A percentile compares a stretch with the other conserved stretches of the same genome.
These are phyloP conservation scores for Xiphydria camelus DNA, from an alignment of 2,888 invertebrate species.

Conservation along the genomic window DNA sequence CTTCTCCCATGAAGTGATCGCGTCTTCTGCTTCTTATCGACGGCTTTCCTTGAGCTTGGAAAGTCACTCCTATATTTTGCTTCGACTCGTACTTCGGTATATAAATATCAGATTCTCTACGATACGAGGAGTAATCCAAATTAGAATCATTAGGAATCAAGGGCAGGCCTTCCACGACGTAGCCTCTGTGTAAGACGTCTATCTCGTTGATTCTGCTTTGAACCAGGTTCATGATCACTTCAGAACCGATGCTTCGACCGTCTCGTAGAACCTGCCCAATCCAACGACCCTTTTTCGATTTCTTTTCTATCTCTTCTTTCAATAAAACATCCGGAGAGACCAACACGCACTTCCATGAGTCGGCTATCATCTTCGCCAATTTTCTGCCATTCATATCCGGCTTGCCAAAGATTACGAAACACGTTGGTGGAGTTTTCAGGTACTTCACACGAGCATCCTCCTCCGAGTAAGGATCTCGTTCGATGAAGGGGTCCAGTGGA, in stretches of 20 bases:
- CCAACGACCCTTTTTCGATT: constrained; percentile 62
- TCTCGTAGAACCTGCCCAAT: constrained; percentile 64
- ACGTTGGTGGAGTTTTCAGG: constrained; percentile 61
- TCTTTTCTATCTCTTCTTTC: constrained; percentile 63
- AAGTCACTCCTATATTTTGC: constrained; percentile 28
- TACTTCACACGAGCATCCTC: constrained; percentile 61
- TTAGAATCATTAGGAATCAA: constrained; percentile 60
- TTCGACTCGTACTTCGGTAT: too few species aligned
- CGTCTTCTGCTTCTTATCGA: not conserved
- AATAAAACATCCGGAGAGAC: constrained; percentile 64
- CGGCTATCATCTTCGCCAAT: constrained; percentile 63
- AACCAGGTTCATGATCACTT: constrained; percentile 61
- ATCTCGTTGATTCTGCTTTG: constrained; percentile 61
- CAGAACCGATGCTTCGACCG: constrained; percentile 60
- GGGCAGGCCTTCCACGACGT: constrained; percentile 69
- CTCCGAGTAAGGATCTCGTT: constrained; percentile 60
- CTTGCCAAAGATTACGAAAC: constrained; percentile 66
- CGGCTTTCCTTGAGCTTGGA: not conserved
- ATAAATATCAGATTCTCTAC: constrained; percentile 54
- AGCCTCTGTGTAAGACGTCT: constrained; percentile 65
- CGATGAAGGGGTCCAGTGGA: constrained; percentile 27
- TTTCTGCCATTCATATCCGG: constrained; percentile 61
- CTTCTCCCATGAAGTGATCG: constrained; percentile 35
- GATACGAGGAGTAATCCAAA: constrained; percentile 34
- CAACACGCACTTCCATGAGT: constrained; percentile 64